Evolutionary conservation across 2,888 invertebrate genomes (phyloP).

Genomic region (Pandemis heparana): DNA sequence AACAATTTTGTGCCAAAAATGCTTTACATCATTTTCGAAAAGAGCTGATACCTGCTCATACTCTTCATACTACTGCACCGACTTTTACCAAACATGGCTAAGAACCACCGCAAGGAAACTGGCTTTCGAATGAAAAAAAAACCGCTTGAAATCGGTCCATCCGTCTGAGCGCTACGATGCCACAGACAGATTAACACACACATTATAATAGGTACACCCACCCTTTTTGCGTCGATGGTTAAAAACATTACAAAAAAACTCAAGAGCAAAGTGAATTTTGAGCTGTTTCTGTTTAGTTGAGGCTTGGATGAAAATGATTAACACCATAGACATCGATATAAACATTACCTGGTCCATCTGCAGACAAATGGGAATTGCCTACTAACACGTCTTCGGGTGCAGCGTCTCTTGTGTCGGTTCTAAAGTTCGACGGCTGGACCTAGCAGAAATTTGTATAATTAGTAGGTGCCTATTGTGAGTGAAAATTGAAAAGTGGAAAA

Average conservation of each 20-base stretch:
- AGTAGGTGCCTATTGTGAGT: not conserved
- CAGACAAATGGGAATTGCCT: constrained; percentile 60
- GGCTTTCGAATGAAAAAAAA: too few relatives aligned
- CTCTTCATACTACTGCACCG: too few relatives aligned
- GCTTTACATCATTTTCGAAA: too few relatives aligned
- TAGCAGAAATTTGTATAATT: constrained; percentile 46
- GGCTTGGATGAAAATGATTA: not conserved
- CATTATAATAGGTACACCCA: too few relatives aligned
- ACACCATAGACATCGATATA: not conserved
- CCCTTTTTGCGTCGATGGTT: too few relatives aligned
- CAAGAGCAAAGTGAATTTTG: not conserved
- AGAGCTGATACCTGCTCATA: too few relatives aligned
- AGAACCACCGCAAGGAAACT: too few relatives aligned
- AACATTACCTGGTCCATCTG: constrained; percentile 59
- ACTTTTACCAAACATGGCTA: too few relatives aligned
- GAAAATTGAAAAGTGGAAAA: not conserved
- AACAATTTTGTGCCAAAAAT: too few relatives aligned
- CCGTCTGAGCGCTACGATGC: too few relatives aligned
- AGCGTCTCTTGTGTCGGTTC: constrained; percentile 66
- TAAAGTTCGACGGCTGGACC: constrained; percentile 79
- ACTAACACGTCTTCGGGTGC: constrained; percentile 66
- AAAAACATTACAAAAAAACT: not conserved
- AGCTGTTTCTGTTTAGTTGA: not conserved
- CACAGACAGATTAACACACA: too few relatives aligned
- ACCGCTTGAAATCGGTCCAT: too few relatives aligned